These are phyloP conservation scores for Dendrocincla tyrannina DNA, from an alignment of 2,797 vertebrate genomes.

Conservation along the genomic window DNA sequence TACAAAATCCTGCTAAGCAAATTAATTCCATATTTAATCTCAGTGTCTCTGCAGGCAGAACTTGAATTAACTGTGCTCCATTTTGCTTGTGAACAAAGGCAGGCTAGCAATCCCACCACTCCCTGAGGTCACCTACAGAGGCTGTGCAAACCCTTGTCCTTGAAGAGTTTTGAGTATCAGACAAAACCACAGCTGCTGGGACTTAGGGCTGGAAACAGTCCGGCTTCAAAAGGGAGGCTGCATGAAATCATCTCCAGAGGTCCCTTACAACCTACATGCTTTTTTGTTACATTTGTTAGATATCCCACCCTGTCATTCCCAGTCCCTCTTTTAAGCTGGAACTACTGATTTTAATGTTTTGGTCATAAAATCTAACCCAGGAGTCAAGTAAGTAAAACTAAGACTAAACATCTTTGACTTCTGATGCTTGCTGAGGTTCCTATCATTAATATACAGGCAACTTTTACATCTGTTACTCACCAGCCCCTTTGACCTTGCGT, in stretches of 20 bases:
- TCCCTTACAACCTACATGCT: background rate
- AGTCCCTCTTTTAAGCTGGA: background rate
- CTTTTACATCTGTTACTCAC: background rate
- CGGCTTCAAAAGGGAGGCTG: background rate
- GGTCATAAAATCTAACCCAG: background rate
- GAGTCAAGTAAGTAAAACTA: background rate
- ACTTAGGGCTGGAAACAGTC: background rate
- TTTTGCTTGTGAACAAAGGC: background rate
- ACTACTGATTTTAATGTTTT: background rate
- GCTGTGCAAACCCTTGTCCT: background rate
- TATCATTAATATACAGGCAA: background rate
- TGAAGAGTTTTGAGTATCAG: background rate
- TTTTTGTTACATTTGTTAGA: background rate
- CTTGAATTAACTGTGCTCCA: conserved; percentile 12
- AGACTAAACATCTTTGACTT: background rate
- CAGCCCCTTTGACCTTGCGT: background rate
- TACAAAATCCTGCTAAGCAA: background rate
- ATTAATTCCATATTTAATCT: conserved; percentile 27
- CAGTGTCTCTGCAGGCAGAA: background rate
- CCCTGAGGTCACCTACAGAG: background rate
- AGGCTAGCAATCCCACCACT: background rate
- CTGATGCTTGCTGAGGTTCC: background rate
- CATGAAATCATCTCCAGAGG: background rate
- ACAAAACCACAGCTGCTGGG: background rate
- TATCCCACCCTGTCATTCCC: background rate